Conservation (phyloP, 2,888 invertebrate genomes). For the Flexamia atlantica region DNA sequence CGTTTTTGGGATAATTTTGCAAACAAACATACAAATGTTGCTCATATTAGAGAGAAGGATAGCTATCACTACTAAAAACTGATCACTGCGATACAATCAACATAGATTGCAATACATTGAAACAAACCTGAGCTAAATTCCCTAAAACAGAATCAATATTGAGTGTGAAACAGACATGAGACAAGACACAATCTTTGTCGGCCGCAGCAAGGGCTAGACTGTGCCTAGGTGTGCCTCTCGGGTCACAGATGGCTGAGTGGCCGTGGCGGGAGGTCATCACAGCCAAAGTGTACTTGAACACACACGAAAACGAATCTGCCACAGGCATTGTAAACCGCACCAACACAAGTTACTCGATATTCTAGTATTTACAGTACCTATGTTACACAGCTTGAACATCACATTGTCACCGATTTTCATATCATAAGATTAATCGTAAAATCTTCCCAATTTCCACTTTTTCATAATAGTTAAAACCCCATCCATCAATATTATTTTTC, state of each 20-base stretch:
- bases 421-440: too few species aligned
- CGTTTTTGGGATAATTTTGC: too few species aligned
- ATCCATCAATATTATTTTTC: neutral
- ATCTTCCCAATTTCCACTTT: neutral
- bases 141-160: constrained; percentile 55
- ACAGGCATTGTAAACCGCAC: constrained; percentile 10
- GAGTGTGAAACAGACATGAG: constrained; percentile 62
- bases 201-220: constrained; percentile 59
- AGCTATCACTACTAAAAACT: too few species aligned
- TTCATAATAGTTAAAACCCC: neutral
- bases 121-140: constrained; percentile 59
- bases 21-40: too few species aligned
- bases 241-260: constrained; percentile 22
- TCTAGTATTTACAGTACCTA: neutral
- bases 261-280: constrained; percentile 48
- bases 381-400: too few species aligned
- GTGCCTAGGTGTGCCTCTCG: constrained; percentile 40
- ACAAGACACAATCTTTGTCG: constrained; percentile 59
- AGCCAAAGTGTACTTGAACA: constrained; percentile 57
- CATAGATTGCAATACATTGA: too few species aligned
- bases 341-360: neutral
- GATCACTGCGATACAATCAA: too few species aligned
- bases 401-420: too few species aligned
- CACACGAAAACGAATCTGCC: constrained; percentile 38
- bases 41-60: too few species aligned